Base-by-base conservation (phyloP, 2,888 invertebrate genomes). In the Hyposoter dolosus region DNA sequence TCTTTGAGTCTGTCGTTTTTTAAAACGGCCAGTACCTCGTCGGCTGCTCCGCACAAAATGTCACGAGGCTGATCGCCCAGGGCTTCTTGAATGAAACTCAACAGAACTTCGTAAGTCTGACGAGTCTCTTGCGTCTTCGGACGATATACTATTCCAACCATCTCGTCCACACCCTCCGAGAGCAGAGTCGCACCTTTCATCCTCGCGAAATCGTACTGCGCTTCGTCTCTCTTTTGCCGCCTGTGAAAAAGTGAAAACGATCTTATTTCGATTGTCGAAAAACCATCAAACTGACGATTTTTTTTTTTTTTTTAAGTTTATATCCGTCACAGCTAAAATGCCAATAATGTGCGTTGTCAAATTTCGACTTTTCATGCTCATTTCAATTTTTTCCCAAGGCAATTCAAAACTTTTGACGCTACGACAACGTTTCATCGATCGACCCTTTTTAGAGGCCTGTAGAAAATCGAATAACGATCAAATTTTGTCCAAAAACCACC, bases 51-150 rank as follows among this genome's bases (percentile, higher is more conserved):
- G 93, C 99, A 99, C 43, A 99, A 94, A 88, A 99, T 98, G 94
- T 99, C 99, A 81, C 99, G 95, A 0, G 99, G 99, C 95, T 99
- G 97, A 95, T 99, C 99, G 0, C 99, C 99, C 0, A 99, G 95
- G 0, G 99, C 98, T 92, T 98, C 98, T 95, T 99, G 99, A 94
- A 99, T 98, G 93, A 99, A 99, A 89, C 98, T 98, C 47, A 99
- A 95, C 72, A 99, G 95, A 56, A 99, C 97, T 94, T 99, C 99
- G 91, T 99, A 99, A 0, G 99, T 99, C 93, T 99, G 99, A 60
- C 99, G 95, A 0, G 99, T 99, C 94, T 99, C 99, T 93, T 99
- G 98, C 0, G 99, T 99, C 93, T 99, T 97, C 0, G 99, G 99
- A 35, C 99, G 95, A 94, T 99, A 99, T 82, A 99, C 95, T 88